Conservation (phyloP, 53 echinoderm and acorn worm species). For the Mesocentrotus franciscanus region DNA sequence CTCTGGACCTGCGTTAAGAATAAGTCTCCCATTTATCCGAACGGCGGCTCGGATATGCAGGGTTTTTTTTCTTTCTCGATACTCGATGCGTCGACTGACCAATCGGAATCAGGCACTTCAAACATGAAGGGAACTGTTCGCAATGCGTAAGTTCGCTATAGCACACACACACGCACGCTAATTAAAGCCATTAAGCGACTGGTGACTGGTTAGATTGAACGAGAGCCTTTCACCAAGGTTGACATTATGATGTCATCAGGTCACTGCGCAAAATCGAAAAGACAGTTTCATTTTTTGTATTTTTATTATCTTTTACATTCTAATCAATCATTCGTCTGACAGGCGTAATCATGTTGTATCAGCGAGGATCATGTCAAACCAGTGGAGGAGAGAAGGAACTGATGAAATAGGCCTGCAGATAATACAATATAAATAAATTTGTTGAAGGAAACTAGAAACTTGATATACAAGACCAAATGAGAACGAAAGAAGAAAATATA, state of each 20-base stretch:
- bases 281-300: not conserved
- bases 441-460: no score
- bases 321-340: not conserved
- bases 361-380: not conserved
- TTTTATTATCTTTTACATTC: not conserved
- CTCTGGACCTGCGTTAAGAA: conserved; percentile 43
- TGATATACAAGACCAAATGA: no score
- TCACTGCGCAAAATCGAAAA: conserved; percentile 19
- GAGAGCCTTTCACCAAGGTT: conserved; percentile 16
- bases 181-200: conserved; percentile 62
- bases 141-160: conserved; percentile 9
- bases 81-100: conserved; percentile 38
- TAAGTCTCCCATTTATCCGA: conserved; percentile 59
- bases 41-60: not conserved
- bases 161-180: conserved; percentile 24
- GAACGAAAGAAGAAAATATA: not conserved
- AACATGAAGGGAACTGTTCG: not conserved
- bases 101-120: conserved; percentile 51
- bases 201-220: conserved; percentile 35
- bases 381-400: not conserved
- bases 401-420: no score
- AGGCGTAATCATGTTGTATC: not conserved
- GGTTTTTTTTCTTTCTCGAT: not conserved
- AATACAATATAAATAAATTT: no score
- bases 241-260: conserved; percentile 30